These are phyloP conservation scores for Erythrolamprus reginae DNA, from an alignment of 2,113 vertebrate species.

Conservation along the genomic window DNA sequence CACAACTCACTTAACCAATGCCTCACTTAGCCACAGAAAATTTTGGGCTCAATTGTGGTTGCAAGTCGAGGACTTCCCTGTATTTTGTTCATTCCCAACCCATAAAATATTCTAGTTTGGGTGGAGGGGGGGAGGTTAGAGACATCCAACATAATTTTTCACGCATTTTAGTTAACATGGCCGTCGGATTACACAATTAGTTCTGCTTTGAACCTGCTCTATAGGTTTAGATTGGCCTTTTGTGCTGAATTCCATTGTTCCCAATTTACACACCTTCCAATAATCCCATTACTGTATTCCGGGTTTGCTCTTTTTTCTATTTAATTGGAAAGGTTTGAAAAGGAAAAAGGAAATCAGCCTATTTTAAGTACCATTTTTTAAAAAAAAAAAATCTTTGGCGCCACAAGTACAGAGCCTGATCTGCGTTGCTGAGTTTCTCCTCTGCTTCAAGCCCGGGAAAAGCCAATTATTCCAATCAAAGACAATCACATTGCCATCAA, in stretches of 20 bases:
- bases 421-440: not conserved
- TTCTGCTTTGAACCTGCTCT: not conserved
- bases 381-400: not conserved
- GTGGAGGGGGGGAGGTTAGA: not conserved
- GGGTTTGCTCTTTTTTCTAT: not conserved
- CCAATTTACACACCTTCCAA: not conserved
- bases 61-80: not conserved
- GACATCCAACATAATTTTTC: not conserved
- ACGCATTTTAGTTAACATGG: not conserved
- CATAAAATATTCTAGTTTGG: not conserved
- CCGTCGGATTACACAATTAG: not conserved
- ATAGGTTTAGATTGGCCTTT: not conserved
- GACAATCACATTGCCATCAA: not conserved
- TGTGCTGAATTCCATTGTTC: not conserved
- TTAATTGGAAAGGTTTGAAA: not conserved
- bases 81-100: not conserved
- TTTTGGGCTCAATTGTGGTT: not conserved
- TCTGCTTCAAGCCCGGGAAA: not conserved
- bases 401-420: not conserved
- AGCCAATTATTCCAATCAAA: not conserved
- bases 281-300: not conserved
- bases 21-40: not conserved
- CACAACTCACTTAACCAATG: not conserved
- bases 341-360: not conserved
- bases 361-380: not conserved